Evolutionary conservation across 1,140 invertebrate genomes (phyloP).

Genomic region (Heterodera carotae): DNA sequence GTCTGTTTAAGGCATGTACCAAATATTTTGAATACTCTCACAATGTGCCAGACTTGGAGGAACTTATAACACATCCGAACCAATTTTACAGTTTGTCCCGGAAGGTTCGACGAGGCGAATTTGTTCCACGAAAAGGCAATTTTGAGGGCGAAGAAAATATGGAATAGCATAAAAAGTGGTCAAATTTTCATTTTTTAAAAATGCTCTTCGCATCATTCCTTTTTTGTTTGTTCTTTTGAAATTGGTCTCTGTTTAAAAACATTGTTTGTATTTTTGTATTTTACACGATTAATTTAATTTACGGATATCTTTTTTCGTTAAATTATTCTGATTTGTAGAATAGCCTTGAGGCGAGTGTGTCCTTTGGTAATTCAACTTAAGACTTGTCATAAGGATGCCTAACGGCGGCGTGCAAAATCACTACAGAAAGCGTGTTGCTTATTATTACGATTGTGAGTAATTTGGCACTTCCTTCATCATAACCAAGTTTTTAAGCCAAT

Average conservation of each 20-base stretch:
- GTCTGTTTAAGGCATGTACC: slow-evolving; percentile 39
- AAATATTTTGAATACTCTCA: slow-evolving; percentile 44
- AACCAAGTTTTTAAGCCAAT: slow-evolving; percentile 74
- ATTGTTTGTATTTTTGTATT: too few species aligned
- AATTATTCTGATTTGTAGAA: too few species aligned
- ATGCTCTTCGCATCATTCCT: slow-evolving; percentile 5
- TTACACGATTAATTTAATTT: too few species aligned
- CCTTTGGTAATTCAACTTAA: too few species aligned
- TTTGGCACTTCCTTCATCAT: too few species aligned
- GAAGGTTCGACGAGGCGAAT: slow-evolving; percentile 30
- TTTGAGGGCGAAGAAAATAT: not conserved
- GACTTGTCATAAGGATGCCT: too few species aligned
- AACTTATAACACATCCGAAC: slow-evolving; percentile 83
- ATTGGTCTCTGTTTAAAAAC: too few species aligned
- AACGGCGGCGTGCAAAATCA: slow-evolving; percentile 11
- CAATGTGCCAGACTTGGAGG: slow-evolving; percentile 43
- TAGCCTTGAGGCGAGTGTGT: too few species aligned
- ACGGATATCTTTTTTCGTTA: too few species aligned
- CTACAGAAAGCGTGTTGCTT: slow-evolving; percentile 73
- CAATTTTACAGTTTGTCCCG: slow-evolving; percentile 85
- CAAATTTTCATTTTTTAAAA: not conserved
- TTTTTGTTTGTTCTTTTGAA: not conserved
- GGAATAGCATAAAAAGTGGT: not conserved
- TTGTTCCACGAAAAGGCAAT: not conserved
- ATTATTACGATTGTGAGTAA: slow-evolving; percentile 99